Percentiles rank a stretch among this genome's conserved stretches.
These are phyloP conservation scores for Drosophila kohkoa DNA, from an alignment of 1,140 invertebrate genomes.

Conservation along the genomic window DNA sequence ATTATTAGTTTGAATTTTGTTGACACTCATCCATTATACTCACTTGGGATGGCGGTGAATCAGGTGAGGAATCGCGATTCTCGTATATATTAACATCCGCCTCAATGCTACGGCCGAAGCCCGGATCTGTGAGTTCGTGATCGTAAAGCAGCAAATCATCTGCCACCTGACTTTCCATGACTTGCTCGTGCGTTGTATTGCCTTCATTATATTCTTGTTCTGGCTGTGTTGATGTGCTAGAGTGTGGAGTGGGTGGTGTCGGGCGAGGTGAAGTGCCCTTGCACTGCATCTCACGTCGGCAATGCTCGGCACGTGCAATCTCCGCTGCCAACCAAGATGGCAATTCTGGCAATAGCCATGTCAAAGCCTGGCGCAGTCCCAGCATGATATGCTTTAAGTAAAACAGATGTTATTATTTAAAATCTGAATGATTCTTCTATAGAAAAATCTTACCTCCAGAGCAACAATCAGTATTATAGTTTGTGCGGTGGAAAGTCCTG, in stretches of 20 bases:
- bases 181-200: slow-evolving; percentile 74
- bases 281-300: slow-evolving; percentile 89
- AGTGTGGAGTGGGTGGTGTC: slow-evolving; percentile 83
- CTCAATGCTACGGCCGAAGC: slow-evolving; percentile 68
- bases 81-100: slow-evolving; percentile 82
- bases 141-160: slow-evolving; percentile 77
- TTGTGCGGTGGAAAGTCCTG: slow-evolving; percentile 93
- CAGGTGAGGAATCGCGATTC: slow-evolving; percentile 79
- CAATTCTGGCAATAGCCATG: slow-evolving; percentile 95
- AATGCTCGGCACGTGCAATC: slow-evolving; percentile 94
- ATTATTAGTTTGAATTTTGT: not conserved
- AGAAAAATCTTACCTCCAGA: slow-evolving; percentile 87
- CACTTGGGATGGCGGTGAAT: slow-evolving; percentile 83
- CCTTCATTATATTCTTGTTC: slow-evolving; percentile 62
- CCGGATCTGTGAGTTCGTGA: slow-evolving; percentile 51
- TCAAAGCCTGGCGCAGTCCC: slow-evolving; percentile 89
- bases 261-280: slow-evolving; percentile 83
- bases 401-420: not conserved
- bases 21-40: not conserved
- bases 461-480: slow-evolving; percentile 95
- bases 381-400: slow-evolving; percentile 93
- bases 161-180: slow-evolving; percentile 77
- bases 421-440: not conserved
- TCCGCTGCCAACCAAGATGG: slow-evolving; percentile 96
- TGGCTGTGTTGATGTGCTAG: slow-evolving; percentile 80